Base-by-base conservation (phyloP, 2,888 invertebrate genomes). In the Sphaerophoria rueppellii region DNA sequence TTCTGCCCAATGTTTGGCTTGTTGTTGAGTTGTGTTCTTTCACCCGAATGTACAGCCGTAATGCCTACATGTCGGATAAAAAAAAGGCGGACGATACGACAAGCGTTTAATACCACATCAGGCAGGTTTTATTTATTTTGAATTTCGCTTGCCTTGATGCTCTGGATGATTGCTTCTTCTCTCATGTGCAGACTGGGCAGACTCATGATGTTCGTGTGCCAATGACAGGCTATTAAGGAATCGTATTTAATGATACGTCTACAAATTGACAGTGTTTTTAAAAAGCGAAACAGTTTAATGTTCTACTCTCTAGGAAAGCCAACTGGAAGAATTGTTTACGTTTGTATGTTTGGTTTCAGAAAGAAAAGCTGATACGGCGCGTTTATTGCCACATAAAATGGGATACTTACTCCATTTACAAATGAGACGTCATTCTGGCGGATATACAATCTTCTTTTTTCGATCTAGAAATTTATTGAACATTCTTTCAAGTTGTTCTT, bases 1-100 rank as follows among this genome's bases (percentile, higher is more conserved):
- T 81, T 81, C 80, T 76, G 80, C 73, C 76, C 76, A 80, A 73
- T 80, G 80, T 80, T 85, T 69, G 76, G 76, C 76, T 80, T 80
- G 80, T 76, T 63, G 80, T 73, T 79, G 60, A 71, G 76, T 54
- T 73, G 85, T 85, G 76, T 85, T 85, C 48, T 14, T 73, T 77
- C 71, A 61, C 81, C 57, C 40, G 61, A 24, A 24, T 24, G 24
- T 24, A 2, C 24, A 24, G 2, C 24, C 24, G 24, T 24, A 24
- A 24, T 24, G 24, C 24, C 24, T 65, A 73, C 74, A 63, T 32
- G 55, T 50, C 43, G n/a, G 52, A 34, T 54, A 60, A 71, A 78
- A 61, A 72, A 40, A 40, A 61, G 80, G 60, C 70, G 76, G 73
- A 81, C 46, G 73, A 37, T 46, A 40, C 43, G 73, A 73, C 81